Evolutionary conservation across 1,140 invertebrate genomes (phyloP), one percentile per base, ranked within the genome.

Genomic region (Spodoptera litura): DNA sequence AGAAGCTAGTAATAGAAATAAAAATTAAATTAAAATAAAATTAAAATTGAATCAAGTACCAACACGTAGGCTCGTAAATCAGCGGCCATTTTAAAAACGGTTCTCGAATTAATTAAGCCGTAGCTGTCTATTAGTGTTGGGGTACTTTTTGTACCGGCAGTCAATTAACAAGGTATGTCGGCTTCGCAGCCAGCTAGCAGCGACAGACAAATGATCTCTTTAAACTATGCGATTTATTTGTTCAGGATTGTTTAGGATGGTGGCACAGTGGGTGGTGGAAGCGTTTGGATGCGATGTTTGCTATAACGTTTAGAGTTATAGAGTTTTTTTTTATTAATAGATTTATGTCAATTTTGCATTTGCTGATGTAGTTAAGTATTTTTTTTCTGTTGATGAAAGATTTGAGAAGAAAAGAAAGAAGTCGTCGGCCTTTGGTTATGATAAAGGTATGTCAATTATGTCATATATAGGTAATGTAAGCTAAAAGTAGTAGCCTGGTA

Each of bases 161-260:
- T 68, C 64, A 68, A 68, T 68, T 68, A 68, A 52, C 44, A 25
- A 68, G 64, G 64, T 52, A 68, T 68, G 64, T 44, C 27, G 15
- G 44, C 52, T 13, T 51, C 64, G 49, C 64, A 53, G 64, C 44
- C 62, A 53, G 52, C 64, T 68, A 68, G 20, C 49, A 83, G 59
- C 25, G 79, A 81, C 82, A 62, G 79, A 81, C 82, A 77, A 68
- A 83, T 70, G 77, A 73, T 59, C 61, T 49, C 27, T 56, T 70
- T 79, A 72, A 64, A 73, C 20, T 77, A 68, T 55, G 52, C 58
- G 8, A 12, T 79, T 77, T 72, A 64, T 75, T 81, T 82, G 52
- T 80, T 74, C 27, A 59, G 35, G 44, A 64, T 13, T 13, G 56
- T 10, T 52, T 35, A 75, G 49, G 64, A 1, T 25, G 4, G 49